Evolutionary conservation across 2,113 vertebrate genomes (phyloP).

Genomic region (Casuarius casuarius): DNA sequence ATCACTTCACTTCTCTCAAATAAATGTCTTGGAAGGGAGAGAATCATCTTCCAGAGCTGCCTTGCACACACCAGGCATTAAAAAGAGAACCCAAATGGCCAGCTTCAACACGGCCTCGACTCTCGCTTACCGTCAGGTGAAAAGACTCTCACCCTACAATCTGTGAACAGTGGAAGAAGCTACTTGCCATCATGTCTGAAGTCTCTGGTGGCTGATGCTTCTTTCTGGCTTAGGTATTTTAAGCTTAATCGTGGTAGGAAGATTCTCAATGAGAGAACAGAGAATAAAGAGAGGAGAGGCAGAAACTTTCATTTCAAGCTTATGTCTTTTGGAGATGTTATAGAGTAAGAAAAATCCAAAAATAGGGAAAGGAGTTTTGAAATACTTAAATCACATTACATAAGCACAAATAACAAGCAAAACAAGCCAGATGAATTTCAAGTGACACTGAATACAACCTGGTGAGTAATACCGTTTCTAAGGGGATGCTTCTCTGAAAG

Average conservation of each 20-base stretch:
- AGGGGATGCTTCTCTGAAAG: slow-evolving; percentile 39
- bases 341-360: slow-evolving; percentile 21
- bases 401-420: slow-evolving; percentile 48
- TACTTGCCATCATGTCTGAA: background rate
- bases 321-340: background rate
- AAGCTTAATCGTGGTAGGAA: slow-evolving; percentile 18
- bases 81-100: background rate
- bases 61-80: background rate
- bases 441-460: slow-evolving; percentile 43
- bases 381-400: slow-evolving; percentile 33
- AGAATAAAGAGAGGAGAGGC: background rate
- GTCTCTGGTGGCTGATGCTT: background rate
- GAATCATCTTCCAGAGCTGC: background rate
- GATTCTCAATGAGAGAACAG: background rate
- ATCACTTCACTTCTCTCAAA: background rate
- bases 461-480: slow-evolving; percentile 1
- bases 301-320: slow-evolving; percentile 1
- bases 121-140: background rate
- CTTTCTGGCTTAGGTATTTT: slow-evolving; percentile 6
- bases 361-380: slow-evolving; percentile 30
- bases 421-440: slow-evolving; percentile 54
- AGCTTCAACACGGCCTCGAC: background rate
- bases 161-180: background rate
- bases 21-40: background rate
- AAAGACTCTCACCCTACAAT: background rate